Evolutionary conservation across 1,140 invertebrate species (phyloP).

Genomic region (Spodoptera litura): DNA sequence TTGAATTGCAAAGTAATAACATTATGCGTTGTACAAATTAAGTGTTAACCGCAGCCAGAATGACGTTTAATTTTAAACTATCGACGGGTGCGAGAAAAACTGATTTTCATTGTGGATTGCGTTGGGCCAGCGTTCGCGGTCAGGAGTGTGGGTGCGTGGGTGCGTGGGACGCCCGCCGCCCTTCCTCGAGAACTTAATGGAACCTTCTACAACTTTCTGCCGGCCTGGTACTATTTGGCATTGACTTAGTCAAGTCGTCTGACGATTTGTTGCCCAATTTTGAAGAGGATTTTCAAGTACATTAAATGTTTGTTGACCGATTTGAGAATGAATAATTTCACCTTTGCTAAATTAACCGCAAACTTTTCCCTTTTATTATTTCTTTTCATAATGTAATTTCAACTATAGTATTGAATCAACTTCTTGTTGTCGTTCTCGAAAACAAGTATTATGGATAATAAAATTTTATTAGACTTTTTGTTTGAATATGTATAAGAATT

Average conservation of each 20-base stretch:
- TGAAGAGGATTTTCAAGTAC: neutral
- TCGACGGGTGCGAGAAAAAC: conserved; percentile 77
- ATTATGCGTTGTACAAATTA: conserved; percentile 80
- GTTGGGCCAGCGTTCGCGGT: conserved; percentile 50
- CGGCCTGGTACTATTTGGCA: conserved; percentile 83
- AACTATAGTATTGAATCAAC: neutral
- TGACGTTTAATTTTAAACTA: conserved; percentile 85
- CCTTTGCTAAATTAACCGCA: too few relatives aligned
- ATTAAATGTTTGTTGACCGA: conserved; percentile 6
- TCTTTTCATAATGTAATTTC: neutral
- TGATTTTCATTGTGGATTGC: conserved; percentile 74
- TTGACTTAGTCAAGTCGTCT: conserved; percentile 76
- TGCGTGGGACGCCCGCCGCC: conserved; percentile 46
- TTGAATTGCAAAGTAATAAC: conserved; percentile 81
- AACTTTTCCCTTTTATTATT: too few relatives aligned
- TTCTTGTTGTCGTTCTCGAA: neutral
- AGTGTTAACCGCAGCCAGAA: conserved; percentile 79
- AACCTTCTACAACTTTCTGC: conserved; percentile 62
- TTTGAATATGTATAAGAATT: conserved; percentile 33
- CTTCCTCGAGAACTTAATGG: conserved; percentile 60
- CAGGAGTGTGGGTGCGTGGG: conserved; percentile 54
- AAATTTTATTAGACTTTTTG: conserved; percentile 9
- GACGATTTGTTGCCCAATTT: conserved; percentile 63
- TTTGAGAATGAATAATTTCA: too few relatives aligned
- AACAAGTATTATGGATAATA: conserved; percentile 12